phyloP scores from a whole-genome alignment of 1,140 invertebrate genomes.

The Aphis gossypii region DNA sequence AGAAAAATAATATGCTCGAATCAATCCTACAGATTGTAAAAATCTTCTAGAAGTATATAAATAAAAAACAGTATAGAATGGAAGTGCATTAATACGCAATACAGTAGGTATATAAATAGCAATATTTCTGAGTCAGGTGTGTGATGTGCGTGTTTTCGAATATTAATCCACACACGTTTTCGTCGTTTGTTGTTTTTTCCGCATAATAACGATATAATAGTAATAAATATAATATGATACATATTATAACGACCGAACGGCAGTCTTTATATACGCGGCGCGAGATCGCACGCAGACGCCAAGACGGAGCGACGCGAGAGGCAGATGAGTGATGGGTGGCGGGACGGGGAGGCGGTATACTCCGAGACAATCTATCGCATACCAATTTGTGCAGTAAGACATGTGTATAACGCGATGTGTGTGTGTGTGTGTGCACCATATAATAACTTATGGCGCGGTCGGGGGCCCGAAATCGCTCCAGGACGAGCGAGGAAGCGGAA shows the following conservation, averaged over 20 bases:
- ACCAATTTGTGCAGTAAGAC: constrained; percentile 13
- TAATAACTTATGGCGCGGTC: neutral
- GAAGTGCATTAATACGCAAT: too few species aligned
- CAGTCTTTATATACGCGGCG: neutral
- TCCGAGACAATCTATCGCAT: neutral
- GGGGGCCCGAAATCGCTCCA: constrained; percentile 25
- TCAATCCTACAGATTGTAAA: too few species aligned
- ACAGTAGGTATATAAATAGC: neutral
- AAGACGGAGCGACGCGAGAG: neutral
- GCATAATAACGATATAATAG: too few species aligned
- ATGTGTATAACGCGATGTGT: neutral
- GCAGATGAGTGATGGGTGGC: neutral
- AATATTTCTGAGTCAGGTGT: neutral
- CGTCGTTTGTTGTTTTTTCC: neutral
- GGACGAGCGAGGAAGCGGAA: neutral
- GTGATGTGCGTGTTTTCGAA: neutral
- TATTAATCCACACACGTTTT: neutral
- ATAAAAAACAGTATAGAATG: too few species aligned
- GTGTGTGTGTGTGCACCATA: neutral
- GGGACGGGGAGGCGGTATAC: too few species aligned
- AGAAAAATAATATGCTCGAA: too few species aligned
- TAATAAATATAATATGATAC: too few species aligned
- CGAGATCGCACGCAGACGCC: neutral
- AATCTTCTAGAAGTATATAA: too few species aligned
- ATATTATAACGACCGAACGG: neutral